A percentile compares a stretch with the other conserved stretches of the same genome.
These are phyloP conservation scores for Tryphoninae sp. DNA, from an alignment of 2,888 invertebrate species.

Conservation along the genomic window DNA sequence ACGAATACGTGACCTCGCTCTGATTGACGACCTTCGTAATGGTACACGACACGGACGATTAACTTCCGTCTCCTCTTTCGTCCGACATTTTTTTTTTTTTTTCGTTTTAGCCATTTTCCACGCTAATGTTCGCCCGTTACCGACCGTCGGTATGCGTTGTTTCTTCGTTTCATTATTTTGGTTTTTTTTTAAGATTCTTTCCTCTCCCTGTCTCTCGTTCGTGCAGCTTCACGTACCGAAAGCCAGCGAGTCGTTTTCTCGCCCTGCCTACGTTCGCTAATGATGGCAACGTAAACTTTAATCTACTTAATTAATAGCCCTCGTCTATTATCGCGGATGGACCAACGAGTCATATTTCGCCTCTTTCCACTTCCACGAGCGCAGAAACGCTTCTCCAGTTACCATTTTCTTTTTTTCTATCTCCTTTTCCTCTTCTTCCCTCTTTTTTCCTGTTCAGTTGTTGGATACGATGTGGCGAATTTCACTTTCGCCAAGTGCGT, in stretches of 20 bases:
- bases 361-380: constrained; percentile 28
- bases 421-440: constrained; percentile 6
- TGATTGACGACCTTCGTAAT: constrained; percentile 29
- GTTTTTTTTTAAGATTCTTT: constrained; percentile 41
- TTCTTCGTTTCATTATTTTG: constrained; percentile 38
- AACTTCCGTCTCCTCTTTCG: constrained; percentile 31
- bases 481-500: constrained; percentile 49
- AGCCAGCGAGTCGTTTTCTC: constrained; percentile 62
- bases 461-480: constrained; percentile 27
- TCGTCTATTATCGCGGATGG: constrained; percentile 75
- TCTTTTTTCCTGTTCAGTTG: constrained; percentile 27
- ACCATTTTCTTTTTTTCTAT: constrained; percentile 21
- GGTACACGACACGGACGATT: constrained; percentile 40
- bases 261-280: constrained; percentile 65
- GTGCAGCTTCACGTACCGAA: constrained; percentile 66
- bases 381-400: constrained; percentile 46
- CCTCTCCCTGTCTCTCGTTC: constrained; percentile 23
- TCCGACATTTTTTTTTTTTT: constrained; percentile 11
- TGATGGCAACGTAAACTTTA: constrained; percentile 76
- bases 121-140: constrained; percentile 30
- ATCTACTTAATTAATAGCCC: constrained; percentile 79
- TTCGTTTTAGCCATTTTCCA: constrained; percentile 31
- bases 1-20: constrained; percentile 1
- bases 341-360: constrained; percentile 73
- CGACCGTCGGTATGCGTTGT: constrained; percentile 17